Evolutionary conservation across 2,797 vertebrate genomes (phyloP).

Genomic region (Chromobotia macracanthus): DNA sequence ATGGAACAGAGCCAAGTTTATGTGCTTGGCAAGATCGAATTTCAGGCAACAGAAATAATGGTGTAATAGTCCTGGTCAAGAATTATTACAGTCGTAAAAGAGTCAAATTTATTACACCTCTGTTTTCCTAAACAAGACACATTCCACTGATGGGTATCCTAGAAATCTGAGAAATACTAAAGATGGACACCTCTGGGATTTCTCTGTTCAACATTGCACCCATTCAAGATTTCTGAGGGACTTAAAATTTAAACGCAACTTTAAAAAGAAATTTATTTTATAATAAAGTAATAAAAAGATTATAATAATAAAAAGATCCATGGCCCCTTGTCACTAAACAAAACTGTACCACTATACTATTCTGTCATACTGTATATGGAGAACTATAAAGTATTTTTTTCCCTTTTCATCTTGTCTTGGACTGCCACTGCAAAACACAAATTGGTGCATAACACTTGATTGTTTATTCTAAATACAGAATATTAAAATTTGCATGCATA

Average conservation of each 20-base stretch:
- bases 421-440: no score
- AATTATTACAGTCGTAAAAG: constrained; percentile 56
- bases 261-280: background rate
- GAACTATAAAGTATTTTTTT: no score
- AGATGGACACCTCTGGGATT: constrained; percentile 21
- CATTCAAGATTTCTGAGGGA: background rate
- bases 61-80: constrained; percentile 44
- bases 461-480: no score
- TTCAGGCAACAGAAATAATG: constrained; percentile 44
- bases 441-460: no score
- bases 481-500: no score
- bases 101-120: constrained; percentile 55
- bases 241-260: no score
- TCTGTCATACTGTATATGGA: no score
- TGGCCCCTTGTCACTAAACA: no score
- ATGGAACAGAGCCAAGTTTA: constrained; percentile 55
- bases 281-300: no score
- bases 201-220: background rate
- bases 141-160: constrained; percentile 60
- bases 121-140: constrained; percentile 48
- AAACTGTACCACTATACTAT: no score
- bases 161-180: constrained; percentile 49
- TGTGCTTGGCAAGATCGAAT: constrained; percentile 54
- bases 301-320: no score
- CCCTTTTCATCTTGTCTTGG: no score